These are phyloP conservation scores for Patiria pectinifera DNA, from an alignment of 53 echinoderm and acorn worm genomes.

Conservation along the genomic window DNA sequence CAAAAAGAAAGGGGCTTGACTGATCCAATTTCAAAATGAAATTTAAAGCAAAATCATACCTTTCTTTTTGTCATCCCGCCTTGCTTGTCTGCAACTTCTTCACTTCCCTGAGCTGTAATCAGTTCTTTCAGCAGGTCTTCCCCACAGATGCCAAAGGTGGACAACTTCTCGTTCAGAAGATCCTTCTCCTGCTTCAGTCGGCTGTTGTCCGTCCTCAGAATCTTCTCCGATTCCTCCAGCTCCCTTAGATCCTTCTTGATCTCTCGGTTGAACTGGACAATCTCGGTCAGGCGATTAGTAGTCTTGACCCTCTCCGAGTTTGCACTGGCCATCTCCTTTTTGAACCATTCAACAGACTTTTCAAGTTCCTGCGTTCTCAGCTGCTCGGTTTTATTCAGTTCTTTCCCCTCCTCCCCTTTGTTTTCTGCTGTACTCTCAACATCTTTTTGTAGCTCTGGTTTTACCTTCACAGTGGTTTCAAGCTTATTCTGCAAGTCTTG, in stretches of 20 bases:
- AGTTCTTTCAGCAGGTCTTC: constrained; percentile 61
- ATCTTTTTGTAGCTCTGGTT: constrained; percentile 37
- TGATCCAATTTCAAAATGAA: not conserved
- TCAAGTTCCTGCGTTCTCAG: constrained; percentile 72
- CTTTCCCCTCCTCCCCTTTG: constrained; percentile 47
- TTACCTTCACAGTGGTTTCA: constrained; percentile 52
- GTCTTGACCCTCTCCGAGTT: constrained; percentile 53
- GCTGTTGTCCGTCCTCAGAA: constrained; percentile 70
- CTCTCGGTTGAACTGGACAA: constrained; percentile 60
- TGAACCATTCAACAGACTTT: constrained; percentile 48
- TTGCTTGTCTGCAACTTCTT: constrained; percentile 4
- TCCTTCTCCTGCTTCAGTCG: constrained; percentile 85
- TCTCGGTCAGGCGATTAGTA: constrained; percentile 47
- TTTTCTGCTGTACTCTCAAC: constrained; percentile 10
- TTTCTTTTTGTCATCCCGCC: not conserved
- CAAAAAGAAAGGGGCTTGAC: not conserved
- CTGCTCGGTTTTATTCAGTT: constrained; percentile 78
- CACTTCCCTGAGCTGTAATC: constrained; percentile 65
- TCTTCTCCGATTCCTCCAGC: constrained; percentile 63
- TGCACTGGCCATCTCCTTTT: constrained; percentile 51
- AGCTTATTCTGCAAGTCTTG: constrained; percentile 64
- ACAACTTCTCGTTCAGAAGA: constrained; percentile 72
- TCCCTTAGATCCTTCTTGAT: constrained; percentile 57
- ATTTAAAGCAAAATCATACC: not conserved
- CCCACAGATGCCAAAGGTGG: constrained; percentile 62